A percentile compares a stretch with the other conserved stretches of the same genome.
Conservation (phyloP, 53 echinoderm and acorn worm genomes). For the Glandiceps talaboti region DNA sequence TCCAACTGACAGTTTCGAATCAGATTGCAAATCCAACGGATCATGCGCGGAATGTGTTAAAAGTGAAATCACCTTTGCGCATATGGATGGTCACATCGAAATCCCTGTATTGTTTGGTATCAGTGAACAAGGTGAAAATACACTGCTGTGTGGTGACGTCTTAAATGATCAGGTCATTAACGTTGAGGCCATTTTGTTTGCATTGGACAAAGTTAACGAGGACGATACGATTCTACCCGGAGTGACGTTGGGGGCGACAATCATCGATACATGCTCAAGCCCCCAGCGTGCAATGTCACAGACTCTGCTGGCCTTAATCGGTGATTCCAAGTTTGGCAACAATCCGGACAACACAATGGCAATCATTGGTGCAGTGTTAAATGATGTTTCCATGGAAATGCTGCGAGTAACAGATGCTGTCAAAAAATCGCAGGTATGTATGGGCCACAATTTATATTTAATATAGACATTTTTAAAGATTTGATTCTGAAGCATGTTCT, state of each 20-base stretch:
- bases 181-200: constrained; percentile 23
- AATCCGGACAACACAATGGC: neutral
- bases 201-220: neutral
- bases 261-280: constrained; percentile 5
- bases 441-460: no score
- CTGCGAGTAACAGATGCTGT: neutral
- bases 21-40: constrained; percentile 39
- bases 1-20: no score
- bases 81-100: constrained; percentile 38
- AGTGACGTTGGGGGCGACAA: neutral
- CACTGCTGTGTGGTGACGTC: constrained; percentile 28
- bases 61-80: constrained; percentile 23
- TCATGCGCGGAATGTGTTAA: constrained; percentile 33
- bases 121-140: constrained; percentile 24
- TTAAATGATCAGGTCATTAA: constrained; percentile 24
- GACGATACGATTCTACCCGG: constrained; percentile 1
- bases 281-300: neutral
- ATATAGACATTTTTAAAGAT: no score
- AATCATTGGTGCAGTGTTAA: neutral
- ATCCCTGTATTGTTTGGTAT: constrained; percentile 41
- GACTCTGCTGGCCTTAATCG: neutral
- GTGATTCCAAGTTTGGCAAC: neutral
- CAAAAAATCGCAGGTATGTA: neutral
- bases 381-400: neutral
- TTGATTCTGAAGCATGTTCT: no score